phyloP scores from a whole-genome alignment of 2,888 invertebrate species.

The Lycophotia porphyrea region DNA sequence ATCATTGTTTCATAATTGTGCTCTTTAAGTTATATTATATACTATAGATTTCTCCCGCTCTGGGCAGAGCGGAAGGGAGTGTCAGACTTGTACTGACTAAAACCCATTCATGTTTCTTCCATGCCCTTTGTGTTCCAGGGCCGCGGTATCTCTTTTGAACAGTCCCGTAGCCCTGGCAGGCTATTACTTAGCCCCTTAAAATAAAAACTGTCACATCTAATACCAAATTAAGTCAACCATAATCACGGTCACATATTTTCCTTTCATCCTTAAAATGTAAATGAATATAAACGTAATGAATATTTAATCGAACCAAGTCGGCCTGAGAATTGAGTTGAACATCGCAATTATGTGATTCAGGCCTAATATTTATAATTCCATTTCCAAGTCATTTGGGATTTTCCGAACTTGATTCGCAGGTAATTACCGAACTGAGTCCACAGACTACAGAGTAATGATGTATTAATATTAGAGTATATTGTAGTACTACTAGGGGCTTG shows the following conservation, averaged over 20 bases:
- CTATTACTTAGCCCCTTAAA: background rate
- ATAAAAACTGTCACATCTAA: slow-evolving; percentile 2
- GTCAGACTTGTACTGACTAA: too few relatives aligned
- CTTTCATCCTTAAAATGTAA: slow-evolving; percentile 30
- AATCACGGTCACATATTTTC: slow-evolving; percentile 11
- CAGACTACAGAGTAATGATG: slow-evolving; percentile 10
- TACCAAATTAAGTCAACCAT: slow-evolving; percentile 1
- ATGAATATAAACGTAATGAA: slow-evolving; percentile 39
- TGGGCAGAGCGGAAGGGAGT: too few relatives aligned
- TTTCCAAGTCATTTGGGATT: slow-evolving; percentile 36
- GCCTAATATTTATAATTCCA: slow-evolving; percentile 45
- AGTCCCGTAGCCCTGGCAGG: too few relatives aligned
- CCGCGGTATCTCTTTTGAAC: too few relatives aligned
- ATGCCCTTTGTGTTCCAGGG: too few relatives aligned
- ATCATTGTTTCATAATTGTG: background rate
- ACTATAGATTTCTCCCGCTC: too few relatives aligned
- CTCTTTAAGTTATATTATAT: background rate
- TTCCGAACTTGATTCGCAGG: slow-evolving; percentile 7
- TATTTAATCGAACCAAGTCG: slow-evolving; percentile 35
- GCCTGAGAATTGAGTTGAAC: slow-evolving; percentile 22
- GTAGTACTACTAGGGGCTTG: background rate
- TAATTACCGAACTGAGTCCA: slow-evolving; percentile 45
- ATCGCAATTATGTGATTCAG: slow-evolving; percentile 27
- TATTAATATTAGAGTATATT: slow-evolving; percentile 42
- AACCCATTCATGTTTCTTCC: too few relatives aligned